Percentiles rank a stretch among this genome's conserved stretches.
Evolutionary conservation across 1,140 invertebrate species (phyloP).

Genomic region (Microplitis demolitor): DNA sequence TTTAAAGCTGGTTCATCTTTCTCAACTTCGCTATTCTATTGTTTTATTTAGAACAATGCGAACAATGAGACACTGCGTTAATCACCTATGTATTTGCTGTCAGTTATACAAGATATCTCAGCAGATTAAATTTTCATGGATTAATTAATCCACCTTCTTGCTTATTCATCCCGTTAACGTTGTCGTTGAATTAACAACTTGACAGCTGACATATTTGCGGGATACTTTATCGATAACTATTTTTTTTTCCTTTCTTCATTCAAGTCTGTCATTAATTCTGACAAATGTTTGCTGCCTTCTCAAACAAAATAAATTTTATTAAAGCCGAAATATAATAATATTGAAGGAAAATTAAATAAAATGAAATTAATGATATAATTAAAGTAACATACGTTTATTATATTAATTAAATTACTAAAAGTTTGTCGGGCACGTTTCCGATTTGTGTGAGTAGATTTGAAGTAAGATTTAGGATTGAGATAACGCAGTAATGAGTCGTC

Average conservation of each 20-base stretch:
- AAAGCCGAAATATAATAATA: background rate
- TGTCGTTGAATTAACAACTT: too few species aligned
- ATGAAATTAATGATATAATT: conserved; percentile 11
- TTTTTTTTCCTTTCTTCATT: too few species aligned
- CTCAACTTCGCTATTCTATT: conserved; percentile 1
- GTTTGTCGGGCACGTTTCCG: conserved; percentile 1
- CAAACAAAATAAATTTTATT: too few species aligned
- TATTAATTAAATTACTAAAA: background rate
- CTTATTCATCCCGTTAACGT: background rate
- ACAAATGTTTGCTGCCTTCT: too few species aligned
- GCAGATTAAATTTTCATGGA: background rate
- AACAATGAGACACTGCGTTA: conserved; percentile 14
- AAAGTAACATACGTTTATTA: conserved; percentile 2
- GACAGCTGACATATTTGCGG: background rate
- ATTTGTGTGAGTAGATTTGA: conserved; percentile 7
- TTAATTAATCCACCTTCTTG: background rate
- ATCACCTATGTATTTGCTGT: conserved; percentile 10
- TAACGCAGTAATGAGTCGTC: conserved; percentile 12
- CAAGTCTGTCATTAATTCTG: too few species aligned
- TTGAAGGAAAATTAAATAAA: background rate
- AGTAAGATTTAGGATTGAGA: conserved; percentile 1
- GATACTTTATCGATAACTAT: background rate
- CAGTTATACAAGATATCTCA: background rate
- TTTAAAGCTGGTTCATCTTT: background rate
- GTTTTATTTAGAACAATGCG: conserved; percentile 7